A percentile compares a stretch with the other conserved stretches of the same genome.
Conservation (phyloP, 2,797 vertebrate genomes). For the Antennarius maculatus region DNA sequence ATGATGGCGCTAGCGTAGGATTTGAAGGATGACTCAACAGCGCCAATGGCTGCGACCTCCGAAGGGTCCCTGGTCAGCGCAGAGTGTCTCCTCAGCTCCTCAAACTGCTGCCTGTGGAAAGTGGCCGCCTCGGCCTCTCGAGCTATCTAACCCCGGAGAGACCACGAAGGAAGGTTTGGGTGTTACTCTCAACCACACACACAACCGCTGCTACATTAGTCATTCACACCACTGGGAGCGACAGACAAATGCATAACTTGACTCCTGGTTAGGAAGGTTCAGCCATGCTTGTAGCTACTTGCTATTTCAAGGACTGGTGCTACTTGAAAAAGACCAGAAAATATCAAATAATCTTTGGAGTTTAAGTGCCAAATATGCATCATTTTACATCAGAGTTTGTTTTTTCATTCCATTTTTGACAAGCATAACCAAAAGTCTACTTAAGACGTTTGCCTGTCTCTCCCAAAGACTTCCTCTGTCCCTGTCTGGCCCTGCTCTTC, state of each 20-base stretch:
- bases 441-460: conserved; percentile 40
- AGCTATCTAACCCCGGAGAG: conserved; percentile 88
- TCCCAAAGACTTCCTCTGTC: conserved; percentile 40
- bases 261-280: conserved; percentile 12
- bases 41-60: conserved; percentile 92
- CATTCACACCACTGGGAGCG: conserved; percentile 51
- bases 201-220: conserved; percentile 11
- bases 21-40: conserved; percentile 98
- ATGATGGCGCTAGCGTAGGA: conserved; percentile 95
- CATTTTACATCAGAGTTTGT: neutral
- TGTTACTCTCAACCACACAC: conserved; percentile 68
- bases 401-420: neutral
- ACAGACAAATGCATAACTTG: conserved; percentile 42
- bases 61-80: conserved; percentile 92
- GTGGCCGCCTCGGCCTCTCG: conserved; percentile 98
- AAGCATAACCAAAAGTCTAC: conserved; percentile 14
- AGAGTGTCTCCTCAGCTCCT: conserved; percentile 91
- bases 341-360: neutral
- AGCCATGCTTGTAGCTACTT: neutral
- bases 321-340: neutral
- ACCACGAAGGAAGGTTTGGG: conserved; percentile 52
- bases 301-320: neutral
- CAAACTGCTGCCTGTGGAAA: conserved; percentile 97
- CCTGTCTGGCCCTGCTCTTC: conserved; percentile 78
- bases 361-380: neutral